phyloP scores from a whole-genome alignment of 2,113 vertebrate species.

The Nettapus auritus region DNA sequence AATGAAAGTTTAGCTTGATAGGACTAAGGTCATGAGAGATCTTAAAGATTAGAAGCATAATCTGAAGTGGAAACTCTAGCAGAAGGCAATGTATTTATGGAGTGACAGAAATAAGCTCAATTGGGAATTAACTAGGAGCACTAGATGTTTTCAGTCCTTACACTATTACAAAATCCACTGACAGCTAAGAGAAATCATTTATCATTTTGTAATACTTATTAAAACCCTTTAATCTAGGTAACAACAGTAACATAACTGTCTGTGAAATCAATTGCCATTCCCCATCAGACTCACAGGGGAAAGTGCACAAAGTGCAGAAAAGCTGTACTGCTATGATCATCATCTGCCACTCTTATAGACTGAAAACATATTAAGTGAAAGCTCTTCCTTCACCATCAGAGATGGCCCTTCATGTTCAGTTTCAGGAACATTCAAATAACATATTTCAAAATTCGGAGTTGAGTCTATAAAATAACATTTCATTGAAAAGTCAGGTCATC shows the following conservation, averaged over 20 bases:
- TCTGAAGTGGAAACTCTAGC: not conserved
- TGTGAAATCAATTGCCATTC: not conserved
- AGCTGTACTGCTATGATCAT: not conserved
- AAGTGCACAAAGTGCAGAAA: not conserved
- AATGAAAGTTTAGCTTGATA: constrained; percentile 30
- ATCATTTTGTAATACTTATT: not conserved
- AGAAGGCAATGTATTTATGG: not conserved
- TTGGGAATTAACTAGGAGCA: not conserved
- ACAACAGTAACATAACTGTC: not conserved
- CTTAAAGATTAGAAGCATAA: not conserved
- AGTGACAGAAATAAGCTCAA: not conserved
- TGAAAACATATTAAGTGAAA: rapidly evolving
- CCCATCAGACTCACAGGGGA: not conserved
- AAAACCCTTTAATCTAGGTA: not conserved
- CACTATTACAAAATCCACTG: not conserved
- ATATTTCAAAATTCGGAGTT: not conserved
- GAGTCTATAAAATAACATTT: not conserved
- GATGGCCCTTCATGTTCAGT: not conserved
- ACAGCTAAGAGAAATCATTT: not conserved
- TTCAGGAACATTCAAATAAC: not conserved
- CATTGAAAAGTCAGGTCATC: not conserved
- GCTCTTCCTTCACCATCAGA: not conserved
- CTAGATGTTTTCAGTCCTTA: not conserved
- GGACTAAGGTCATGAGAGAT: not conserved
- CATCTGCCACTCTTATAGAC: not conserved